Evolutionary conservation across 2,888 invertebrate genomes (phyloP).

Genomic region (Pristionchus entomophagus): DNA sequence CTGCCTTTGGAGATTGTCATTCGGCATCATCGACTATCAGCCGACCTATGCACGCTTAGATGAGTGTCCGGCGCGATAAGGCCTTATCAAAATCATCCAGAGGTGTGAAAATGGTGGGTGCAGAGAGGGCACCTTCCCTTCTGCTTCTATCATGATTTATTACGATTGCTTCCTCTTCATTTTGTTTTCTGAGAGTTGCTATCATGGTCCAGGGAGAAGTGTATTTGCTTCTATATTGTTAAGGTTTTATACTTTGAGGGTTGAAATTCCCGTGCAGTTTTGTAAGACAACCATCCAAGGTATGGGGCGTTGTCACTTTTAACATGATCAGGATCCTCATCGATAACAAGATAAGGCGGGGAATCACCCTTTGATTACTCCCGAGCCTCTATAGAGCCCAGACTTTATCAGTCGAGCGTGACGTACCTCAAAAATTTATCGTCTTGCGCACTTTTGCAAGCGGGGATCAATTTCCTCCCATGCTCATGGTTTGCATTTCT

Average conservation of each 20-base stretch:
- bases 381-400: neutral
- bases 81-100: neutral
- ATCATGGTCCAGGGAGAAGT: too few relatives aligned
- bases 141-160: too few relatives aligned
- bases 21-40: conserved; percentile 19
- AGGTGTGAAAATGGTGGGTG: conserved; percentile 1
- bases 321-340: neutral
- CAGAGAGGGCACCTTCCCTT: neutral
- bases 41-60: neutral
- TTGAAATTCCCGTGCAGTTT: too few relatives aligned
- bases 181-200: too few relatives aligned
- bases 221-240: too few relatives aligned
- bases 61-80: neutral
- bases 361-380: conserved; percentile 23
- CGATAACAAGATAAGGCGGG: conserved; percentile 16
- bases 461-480: neutral
- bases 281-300: neutral
- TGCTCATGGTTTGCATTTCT: conserved; percentile 1
- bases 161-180: too few relatives aligned
- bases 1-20: conserved; percentile 1
- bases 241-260: too few relatives aligned
- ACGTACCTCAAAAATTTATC: conserved; percentile 29
- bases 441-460: neutral
- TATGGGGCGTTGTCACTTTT: conserved; percentile 1
- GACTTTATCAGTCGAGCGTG: conserved; percentile 8